A percentile compares a stretch with the other conserved stretches of the same genome.
Evolutionary conservation across 1,140 invertebrate species (phyloP).

Genomic region (Drosophila pallidifrons): DNA sequence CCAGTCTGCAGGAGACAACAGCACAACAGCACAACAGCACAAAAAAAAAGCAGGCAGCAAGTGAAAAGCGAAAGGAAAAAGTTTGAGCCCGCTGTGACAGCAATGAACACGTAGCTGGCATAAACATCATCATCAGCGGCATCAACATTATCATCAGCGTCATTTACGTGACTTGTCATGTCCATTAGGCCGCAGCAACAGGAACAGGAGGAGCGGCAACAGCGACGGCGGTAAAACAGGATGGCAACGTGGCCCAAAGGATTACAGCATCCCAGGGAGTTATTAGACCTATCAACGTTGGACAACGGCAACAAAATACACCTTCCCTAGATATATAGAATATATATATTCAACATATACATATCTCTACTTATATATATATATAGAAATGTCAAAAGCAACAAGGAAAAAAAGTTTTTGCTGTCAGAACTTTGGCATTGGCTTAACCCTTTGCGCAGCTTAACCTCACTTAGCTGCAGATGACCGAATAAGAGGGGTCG

Average conservation of each 20-base stretch:
- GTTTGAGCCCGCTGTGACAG: slow-evolving; percentile 62
- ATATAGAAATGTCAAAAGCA: slow-evolving; percentile 24
- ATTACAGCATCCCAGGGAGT: slow-evolving; percentile 75
- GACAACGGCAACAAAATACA: slow-evolving; percentile 32
- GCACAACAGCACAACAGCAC: neutral
- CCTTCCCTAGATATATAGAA: slow-evolving; percentile 7
- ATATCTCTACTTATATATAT: slow-evolving; percentile 9
- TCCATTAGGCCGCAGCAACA: slow-evolving; percentile 65
- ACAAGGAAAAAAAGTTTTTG: slow-evolving; percentile 38
- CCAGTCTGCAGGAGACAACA: slow-evolving; percentile 14
- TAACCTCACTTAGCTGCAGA: slow-evolving; percentile 67
- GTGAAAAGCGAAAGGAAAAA: slow-evolving; percentile 1
- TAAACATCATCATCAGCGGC: slow-evolving; percentile 56
- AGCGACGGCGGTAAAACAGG: neutral
- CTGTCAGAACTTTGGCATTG: slow-evolving; percentile 71
- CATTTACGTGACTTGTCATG: slow-evolving; percentile 76
- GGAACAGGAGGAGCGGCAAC: neutral
- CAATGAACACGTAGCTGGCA: slow-evolving; percentile 75
- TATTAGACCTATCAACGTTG: slow-evolving; percentile 79
- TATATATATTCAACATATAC: slow-evolving; percentile 18
- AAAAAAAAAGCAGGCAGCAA: neutral
- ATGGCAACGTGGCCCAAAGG: slow-evolving; percentile 65
- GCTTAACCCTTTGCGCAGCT: slow-evolving; percentile 65
- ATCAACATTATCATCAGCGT: slow-evolving; percentile 62
- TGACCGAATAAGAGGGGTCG: slow-evolving; percentile 9